A percentile compares a stretch with the other conserved stretches of the same genome.
Evolutionary conservation across 2,888 invertebrate species (phyloP).

Genomic region (Cryptosula pallasiana): DNA sequence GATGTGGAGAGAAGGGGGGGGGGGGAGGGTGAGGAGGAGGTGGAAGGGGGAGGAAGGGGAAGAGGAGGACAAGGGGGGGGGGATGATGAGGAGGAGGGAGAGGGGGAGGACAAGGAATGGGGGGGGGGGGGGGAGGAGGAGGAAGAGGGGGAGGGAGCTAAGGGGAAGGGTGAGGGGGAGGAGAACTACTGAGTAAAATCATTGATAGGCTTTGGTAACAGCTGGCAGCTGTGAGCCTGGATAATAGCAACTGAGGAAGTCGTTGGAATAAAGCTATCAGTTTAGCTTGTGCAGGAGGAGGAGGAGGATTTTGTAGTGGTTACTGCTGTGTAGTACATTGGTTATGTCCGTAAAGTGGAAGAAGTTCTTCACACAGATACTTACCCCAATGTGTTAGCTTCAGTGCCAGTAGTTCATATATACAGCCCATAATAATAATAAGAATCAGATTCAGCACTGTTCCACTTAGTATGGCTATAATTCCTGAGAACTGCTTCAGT

Average conservation of each 20-base stretch:
- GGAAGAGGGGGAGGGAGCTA: too few species aligned
- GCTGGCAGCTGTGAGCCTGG: too few species aligned
- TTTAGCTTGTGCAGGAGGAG: too few species aligned
- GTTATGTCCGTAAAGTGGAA: too few species aligned
- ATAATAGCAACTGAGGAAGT: too few species aligned
- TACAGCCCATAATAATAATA: conserved; percentile 58
- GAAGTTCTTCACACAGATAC: too few species aligned
- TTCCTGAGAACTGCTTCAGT: conserved; percentile 19
- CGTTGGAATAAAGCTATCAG: too few species aligned
- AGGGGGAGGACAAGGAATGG: neutral
- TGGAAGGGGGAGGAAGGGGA: neutral
- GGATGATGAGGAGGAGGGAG: neutral
- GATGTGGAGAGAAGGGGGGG: neutral
- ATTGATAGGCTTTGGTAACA: too few species aligned
- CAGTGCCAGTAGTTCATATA: conserved; percentile 58
- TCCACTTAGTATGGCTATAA: conserved; percentile 57
- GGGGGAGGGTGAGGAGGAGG: neutral
- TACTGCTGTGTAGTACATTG: too few species aligned
- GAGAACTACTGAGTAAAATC: too few species aligned
- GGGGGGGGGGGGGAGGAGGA: neutral
- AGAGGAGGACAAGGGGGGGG: neutral
- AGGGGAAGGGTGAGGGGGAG: too few species aligned
- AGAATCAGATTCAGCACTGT: conserved; percentile 59
- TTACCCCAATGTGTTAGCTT: conserved; percentile 60
- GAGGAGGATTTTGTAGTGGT: too few species aligned